A percentile compares a stretch with the other conserved stretches of the same genome.
Evolutionary conservation across 1,140 invertebrate genomes (phyloP).

Genomic region (Drosophila tropicalis): DNA sequence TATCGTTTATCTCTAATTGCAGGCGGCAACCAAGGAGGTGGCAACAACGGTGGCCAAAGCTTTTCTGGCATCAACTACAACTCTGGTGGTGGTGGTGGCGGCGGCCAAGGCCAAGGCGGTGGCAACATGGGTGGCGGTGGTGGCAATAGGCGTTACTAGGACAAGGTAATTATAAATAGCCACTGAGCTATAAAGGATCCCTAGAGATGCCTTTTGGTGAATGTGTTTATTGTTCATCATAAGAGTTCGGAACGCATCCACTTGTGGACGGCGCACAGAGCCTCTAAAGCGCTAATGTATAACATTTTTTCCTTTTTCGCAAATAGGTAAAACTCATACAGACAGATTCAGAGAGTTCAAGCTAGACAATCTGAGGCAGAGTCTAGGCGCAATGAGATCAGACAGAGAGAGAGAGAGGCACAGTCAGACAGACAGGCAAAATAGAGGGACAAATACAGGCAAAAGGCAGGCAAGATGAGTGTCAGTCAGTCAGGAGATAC

Average conservation of each 20-base stretch:
- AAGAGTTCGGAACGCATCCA: conserved; percentile 5
- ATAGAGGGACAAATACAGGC: conserved; percentile 45
- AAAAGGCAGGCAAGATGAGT: conserved; percentile 39
- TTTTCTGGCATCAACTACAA: conserved; percentile 70
- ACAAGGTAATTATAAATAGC: conserved; percentile 61
- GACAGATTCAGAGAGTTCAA: conserved; percentile 61
- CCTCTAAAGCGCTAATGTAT: conserved; percentile 62
- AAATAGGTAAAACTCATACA: conserved; percentile 77
- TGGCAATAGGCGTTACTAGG: conserved; percentile 81
- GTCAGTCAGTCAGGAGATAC: conserved; percentile 29
- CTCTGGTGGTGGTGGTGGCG: conserved; percentile 41
- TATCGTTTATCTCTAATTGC: not conserved
- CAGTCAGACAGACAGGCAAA: conserved; percentile 67
- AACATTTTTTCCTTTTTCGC: conserved; percentile 75
- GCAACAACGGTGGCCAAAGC: conserved; percentile 51
- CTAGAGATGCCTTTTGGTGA: not conserved
- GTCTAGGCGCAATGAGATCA: conserved; percentile 72
- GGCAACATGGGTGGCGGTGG: conserved; percentile 71
- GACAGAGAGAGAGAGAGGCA: conserved; percentile 45
- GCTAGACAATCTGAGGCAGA: conserved; percentile 70
- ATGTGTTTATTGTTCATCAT: not conserved
- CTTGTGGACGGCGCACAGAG: conserved; percentile 18
- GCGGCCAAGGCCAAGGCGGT: conserved; percentile 71
- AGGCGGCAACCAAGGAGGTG: conserved; percentile 78
- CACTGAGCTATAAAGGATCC: not conserved